Evolutionary conservation across 1,140 invertebrate species (phyloP), one percentile per base, ranked within the genome.

Genomic region (Heliconius eleuchia): DNA sequence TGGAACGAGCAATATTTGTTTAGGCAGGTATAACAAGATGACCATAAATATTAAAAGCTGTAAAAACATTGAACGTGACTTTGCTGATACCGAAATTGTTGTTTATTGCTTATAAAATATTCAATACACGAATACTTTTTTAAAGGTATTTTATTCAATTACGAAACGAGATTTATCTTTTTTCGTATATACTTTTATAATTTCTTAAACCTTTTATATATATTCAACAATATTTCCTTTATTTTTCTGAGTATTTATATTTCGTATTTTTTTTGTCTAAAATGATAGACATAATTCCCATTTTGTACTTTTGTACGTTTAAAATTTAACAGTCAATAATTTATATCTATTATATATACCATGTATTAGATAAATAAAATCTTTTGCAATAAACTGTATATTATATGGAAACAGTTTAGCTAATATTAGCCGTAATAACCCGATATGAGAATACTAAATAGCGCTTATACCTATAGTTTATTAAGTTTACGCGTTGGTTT

Each of bases 31-130:
- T 66, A 50, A 70, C 60, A 74, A 74, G 73, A 52, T 42, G n/a
- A 57, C 72, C 37, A 79, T 79, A 79, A 79, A 74, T 79, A 79
- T 74, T 74, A 74, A 79, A 60, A 70, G 50, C 60, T 30, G 23
- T 74, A 71, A 74, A 66, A 42, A 39, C 55, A 42, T 66, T 66
- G 23, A 46, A 46, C 34, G 60, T 79, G 55, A 75, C 46, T 18
- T 27, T 19, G 73, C 27, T 66, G 60, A 30, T 66, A 66, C 30
- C 27, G 60, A 66, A 66, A 66, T 66, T 66, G 60, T 66, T 66
- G 60, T 66, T 30, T 30, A 76, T 71, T 76, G 60, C 60, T 50
- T 50, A 76, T 76, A 76, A 76, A 76, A 76, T 71, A 71, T 76
- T 71, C 75, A 46, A 60, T 70, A 60, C 16, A 66, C 60, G 60